phyloP scores from a whole-genome alignment of 2,113 vertebrate species.

The Cygnus buccinator region DNA sequence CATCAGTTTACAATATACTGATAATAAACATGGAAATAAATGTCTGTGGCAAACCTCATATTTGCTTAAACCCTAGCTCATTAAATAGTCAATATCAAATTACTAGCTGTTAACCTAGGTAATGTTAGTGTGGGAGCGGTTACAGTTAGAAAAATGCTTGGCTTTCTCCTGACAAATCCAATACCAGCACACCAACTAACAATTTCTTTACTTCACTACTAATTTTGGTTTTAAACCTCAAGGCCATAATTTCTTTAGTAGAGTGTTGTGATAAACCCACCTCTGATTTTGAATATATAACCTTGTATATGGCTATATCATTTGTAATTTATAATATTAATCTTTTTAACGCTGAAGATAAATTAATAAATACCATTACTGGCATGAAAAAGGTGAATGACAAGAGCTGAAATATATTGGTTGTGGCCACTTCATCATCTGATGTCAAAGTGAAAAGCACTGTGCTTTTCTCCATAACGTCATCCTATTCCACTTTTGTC shows the following conservation, averaged over 20 bases:
- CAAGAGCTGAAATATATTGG: neutral
- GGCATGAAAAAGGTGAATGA: neutral
- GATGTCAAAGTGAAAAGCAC: neutral
- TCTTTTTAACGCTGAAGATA: neutral
- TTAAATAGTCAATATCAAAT: constrained; percentile 27
- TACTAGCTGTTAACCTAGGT: neutral
- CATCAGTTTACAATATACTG: neutral
- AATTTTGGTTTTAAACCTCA: neutral
- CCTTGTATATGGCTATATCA: neutral
- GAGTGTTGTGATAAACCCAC: neutral
- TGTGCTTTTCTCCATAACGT: neutral
- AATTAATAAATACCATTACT: neutral
- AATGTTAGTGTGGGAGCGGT: neutral
- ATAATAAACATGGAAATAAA: neutral
- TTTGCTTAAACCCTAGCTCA: neutral
- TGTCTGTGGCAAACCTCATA: neutral
- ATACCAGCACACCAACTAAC: neutral
- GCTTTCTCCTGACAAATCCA: neutral
- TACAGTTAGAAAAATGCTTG: neutral
- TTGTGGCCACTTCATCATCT: neutral
- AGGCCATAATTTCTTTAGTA: neutral
- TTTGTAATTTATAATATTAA: neutral
- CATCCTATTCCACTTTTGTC: neutral
- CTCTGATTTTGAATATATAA: neutral
- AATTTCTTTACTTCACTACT: neutral